These are phyloP conservation scores for Chaenogobius annularis DNA, from an alignment of 2,113 vertebrate genomes.

Conservation along the genomic window DNA sequence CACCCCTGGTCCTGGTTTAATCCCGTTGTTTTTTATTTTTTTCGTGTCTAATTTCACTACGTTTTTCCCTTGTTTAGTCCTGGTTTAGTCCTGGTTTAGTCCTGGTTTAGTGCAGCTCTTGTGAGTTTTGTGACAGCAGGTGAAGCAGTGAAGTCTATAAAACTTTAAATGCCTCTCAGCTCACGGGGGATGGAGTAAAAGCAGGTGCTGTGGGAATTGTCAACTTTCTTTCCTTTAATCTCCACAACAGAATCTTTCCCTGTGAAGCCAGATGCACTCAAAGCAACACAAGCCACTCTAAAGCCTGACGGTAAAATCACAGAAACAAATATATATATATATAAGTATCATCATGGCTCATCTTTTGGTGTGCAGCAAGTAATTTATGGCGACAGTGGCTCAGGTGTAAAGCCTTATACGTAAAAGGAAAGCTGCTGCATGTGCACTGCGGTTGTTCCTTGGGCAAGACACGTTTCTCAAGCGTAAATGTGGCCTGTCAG, in stretches of 20 bases:
- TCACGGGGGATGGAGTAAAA: not conserved
- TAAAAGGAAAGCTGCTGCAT: too few species aligned
- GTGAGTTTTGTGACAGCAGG: too few species aligned
- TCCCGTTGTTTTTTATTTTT: too few species aligned
- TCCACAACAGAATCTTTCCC: not conserved
- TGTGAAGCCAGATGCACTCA: conserved; percentile 2
- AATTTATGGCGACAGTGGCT: not conserved
- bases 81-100: too few species aligned
- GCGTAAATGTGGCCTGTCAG: too few species aligned
- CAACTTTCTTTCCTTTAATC: not conserved
- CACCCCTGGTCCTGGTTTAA: too few species aligned
- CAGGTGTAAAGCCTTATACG: not conserved
- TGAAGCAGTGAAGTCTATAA: not conserved
- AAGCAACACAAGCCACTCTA: not conserved
- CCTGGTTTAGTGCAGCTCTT: too few species aligned
- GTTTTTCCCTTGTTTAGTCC: not conserved
- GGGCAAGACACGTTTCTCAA: not conserved
- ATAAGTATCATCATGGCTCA: not conserved
- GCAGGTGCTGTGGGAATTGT: not conserved
- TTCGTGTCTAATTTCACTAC: too few species aligned
- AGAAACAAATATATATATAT: too few species aligned
- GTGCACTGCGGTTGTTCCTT: not conserved
- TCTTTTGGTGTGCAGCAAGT: not conserved
- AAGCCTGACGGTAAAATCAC: not conserved
- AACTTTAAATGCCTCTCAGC: not conserved